Evolutionary conservation across 2,113 vertebrate species (phyloP), one percentile per base, ranked within the genome.

Genomic region (Datnioides undecimradiatus): DNA sequence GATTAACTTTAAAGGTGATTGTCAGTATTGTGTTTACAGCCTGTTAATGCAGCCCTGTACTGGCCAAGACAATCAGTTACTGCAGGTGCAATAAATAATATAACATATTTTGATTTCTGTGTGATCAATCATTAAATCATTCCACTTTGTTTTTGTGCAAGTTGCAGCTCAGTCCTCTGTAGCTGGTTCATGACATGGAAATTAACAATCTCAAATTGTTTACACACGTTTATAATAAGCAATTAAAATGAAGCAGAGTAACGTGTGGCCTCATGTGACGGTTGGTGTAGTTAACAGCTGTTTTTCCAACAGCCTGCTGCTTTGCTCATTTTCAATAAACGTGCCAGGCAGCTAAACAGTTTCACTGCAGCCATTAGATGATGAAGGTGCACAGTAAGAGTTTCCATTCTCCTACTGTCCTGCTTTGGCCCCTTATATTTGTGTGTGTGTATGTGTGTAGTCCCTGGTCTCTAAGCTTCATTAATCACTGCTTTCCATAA

Each of bases 401-500:
- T 93, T 92, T 91, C 90, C 91, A 88, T 87, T 82, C 87, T 87
- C 79, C 80, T 77, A 68, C 73, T 82, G 68, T 89, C 59, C 87
- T 82, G 79, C 82, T 81, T 83, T 88, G 51, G 79, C 79, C 69
- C 29, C 33, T 29, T 12, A 10, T 63, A 31, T 41, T 43, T 48
- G 23, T 25, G 66, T 66, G 40, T 52, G 25, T 49, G 23, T 66
- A 63, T 64, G 43, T 34, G n/a, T 73, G 58, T 66, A 66, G 49
- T 77, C 83, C 69, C 71, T 23, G 27, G 12, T 74, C 71, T 64
- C 60, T 7, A 59, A 67, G 68, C 80, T 48, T 90, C 88, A 93
- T 94, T 91, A 93, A 94, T 94, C 93, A 89, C 78, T 69, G 46
- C 40, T 55, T 81, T 60, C 85, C 85, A 68, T 79, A 89, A 85